Evolutionary conservation across 1,140 invertebrate species (phyloP).

Genomic region (Brachionus koreanus): DNA sequence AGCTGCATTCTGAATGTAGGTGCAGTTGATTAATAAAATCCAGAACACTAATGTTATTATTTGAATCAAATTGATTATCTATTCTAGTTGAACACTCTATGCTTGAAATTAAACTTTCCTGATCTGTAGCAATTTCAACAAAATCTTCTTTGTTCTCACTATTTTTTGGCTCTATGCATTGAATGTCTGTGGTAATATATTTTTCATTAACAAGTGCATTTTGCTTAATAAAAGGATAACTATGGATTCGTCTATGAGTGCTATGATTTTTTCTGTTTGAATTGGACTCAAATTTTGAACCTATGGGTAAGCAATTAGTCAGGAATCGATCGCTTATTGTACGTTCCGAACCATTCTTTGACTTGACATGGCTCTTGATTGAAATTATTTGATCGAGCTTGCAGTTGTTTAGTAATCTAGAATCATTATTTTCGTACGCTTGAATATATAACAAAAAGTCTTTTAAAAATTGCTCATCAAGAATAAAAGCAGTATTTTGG

Average conservation of each 20-base stretch:
- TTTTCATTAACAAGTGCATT: not conserved
- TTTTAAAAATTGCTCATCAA: not conserved
- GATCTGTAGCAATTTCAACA: not conserved
- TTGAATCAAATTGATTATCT: not conserved
- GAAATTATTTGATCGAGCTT: not conserved
- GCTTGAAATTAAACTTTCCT: not conserved
- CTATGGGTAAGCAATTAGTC: not conserved
- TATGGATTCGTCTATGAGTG: conserved; percentile 13
- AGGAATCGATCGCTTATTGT: not conserved
- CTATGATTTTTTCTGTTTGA: not conserved
- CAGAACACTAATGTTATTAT: not conserved
- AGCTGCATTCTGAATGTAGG: conserved; percentile 5
- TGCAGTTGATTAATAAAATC: conserved; percentile 39
- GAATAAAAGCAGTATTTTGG: not conserved
- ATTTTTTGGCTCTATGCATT: not conserved
- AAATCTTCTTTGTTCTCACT: not conserved
- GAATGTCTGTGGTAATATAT: not conserved
- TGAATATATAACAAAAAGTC: conserved; percentile 25
- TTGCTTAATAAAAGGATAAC: not conserved
- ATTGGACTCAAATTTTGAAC: not conserved
- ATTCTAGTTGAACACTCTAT: not conserved
- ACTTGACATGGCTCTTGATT: not conserved
- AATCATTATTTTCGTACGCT: conserved; percentile 1
- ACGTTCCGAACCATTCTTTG: not conserved
- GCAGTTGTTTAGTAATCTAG: not conserved